Evolutionary conservation across 2,797 vertebrate species (phyloP), one percentile per base, ranked within the genome.

Genomic region (Pogonophryne albipinna): DNA sequence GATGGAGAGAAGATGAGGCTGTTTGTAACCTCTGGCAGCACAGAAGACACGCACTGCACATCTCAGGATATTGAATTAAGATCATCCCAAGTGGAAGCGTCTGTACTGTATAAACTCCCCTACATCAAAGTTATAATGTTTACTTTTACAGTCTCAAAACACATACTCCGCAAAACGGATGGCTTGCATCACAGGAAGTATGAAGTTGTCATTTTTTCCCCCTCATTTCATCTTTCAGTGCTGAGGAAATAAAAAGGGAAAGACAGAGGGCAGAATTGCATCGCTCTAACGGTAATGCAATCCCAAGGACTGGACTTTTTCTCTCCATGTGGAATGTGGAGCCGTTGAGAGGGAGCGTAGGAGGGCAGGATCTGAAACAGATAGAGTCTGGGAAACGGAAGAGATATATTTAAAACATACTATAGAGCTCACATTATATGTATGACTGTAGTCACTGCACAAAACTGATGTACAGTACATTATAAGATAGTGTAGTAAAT

Each of bases 11-110:
- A 90, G 92, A 93, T 92, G 85, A 93, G 77, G 85, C 88, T 93
- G 90, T 93, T 94, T 93, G 93, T 93, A 90, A 87, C 84, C 89
- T 92, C 87, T 93, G 77, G 90, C 93, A 84, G 86, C 82, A 87
- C 77, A 87, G 86, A 80, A 93, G 92, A 95, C 93, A 89, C 42
- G 34, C 66, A 73, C 72, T 50, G 53, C 74, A 68, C 81, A 76
- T 81, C 80, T 44, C 71, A 79, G 76, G 68, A 87, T 87, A 85
- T 85, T 85, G 66, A 85, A 91, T 89, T 73, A 87, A 89, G 81
- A 85, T 85, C 75, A 66, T 50, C 70, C 66, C 50, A 41, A 82
- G 80, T 87, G 84, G 86, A 89, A 91, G 84, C 53, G 69, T 85
- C 82, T 86, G 75, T 71, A 63, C 66, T 62, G 58, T 84, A 76